Evolutionary conservation across 2,888 invertebrate genomes (phyloP), one percentile per base, ranked within the genome.

Genomic region (Monochamus alternatus): DNA sequence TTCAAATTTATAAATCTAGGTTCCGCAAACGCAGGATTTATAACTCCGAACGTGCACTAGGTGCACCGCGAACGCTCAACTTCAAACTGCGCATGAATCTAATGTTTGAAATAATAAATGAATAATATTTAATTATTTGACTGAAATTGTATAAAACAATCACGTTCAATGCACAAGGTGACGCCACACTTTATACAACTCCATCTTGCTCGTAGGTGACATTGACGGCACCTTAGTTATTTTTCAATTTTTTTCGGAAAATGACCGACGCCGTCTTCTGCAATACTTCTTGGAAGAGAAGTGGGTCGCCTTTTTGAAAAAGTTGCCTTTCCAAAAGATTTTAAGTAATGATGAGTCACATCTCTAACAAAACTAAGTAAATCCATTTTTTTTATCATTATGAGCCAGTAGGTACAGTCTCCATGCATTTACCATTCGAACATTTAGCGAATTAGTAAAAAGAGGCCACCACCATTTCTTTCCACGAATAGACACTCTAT

Each of bases 201-300:
- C 55, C 66, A 38, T 5, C 32, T 51, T 30, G 7, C 31, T 12
- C 51, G 5, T 31, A 51, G 22, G 31, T 67, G 66, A 7, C 30
- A 38, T 38, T 4, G 30, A 30, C 52, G 14, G 32, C 30, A 30
- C 51, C 66, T 14, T 9, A 47, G 51, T 31, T 52, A 22, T 14
- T 52, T 68, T 14, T 22, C 5, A n/a, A n/a, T n/a, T 14, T 58
- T 52, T 31, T 67, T 52, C 2, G 67, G 55, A 32, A 55, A 67
- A 30, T 67, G 67, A 3, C 32, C 67, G 5, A n/a, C 30, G 12
- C 52, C 22, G 52, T 67, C 32, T 2, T 52, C 31, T 31, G 52
- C 5, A 5, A 68, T n/a, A 68, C 68, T 68, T 14, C 59, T 68
- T 2, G 68, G 68, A 32, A 68, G 1, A 58, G 58, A 68, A 68